Evolutionary conservation across 1,140 invertebrate genomes (phyloP), one percentile per base, ranked within the genome.

Genomic region (Atta cephalotes): DNA sequence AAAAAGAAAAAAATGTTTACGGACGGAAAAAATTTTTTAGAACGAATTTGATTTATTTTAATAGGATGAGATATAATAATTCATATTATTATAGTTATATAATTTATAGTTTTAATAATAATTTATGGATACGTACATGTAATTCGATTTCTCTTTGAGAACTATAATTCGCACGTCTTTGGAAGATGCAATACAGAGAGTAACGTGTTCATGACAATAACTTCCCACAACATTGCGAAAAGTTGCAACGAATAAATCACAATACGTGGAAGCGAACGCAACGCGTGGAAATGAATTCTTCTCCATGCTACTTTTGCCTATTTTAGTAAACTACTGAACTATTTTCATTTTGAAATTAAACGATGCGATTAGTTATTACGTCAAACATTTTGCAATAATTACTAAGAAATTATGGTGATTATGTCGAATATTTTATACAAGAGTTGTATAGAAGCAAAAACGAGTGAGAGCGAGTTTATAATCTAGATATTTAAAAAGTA

Each of bases 201-300:
- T 39, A 66, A 71, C 62, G n/a, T 35, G 81, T 16, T 81, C 1
- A 28, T n/a, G 12, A 71, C 66, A 71, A n/a, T 58, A 60, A 80
- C 80, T 89, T 90, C 89, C 72, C 85, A 84, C 68, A 82, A 68
- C 25, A 82, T 88, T 85, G 74, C 31, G 85, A 58, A 60, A 62
- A 88, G 56, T 85, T 51, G 63, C 49, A 51, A 72, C 71, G 68
- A 49, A 66, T 31, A 53, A 53, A 66, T 53, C 10, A 35, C 35
- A 77, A 77, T 18, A 21, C 56, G 35, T 77, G 56, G 56, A 77
- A 77, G 10, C 10, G 39, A 45, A 45, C 39, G 39, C 39, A 45
- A 45, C 39, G 39, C 39, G 39, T 45, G 39, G 39, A 45, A 39
- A 77, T 31, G 53, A 77, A 62, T 58, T 60, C 14, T 76, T 39